Conservation (phyloP, 2,113 vertebrate genomes). For the Chionomys nivalis region DNA sequence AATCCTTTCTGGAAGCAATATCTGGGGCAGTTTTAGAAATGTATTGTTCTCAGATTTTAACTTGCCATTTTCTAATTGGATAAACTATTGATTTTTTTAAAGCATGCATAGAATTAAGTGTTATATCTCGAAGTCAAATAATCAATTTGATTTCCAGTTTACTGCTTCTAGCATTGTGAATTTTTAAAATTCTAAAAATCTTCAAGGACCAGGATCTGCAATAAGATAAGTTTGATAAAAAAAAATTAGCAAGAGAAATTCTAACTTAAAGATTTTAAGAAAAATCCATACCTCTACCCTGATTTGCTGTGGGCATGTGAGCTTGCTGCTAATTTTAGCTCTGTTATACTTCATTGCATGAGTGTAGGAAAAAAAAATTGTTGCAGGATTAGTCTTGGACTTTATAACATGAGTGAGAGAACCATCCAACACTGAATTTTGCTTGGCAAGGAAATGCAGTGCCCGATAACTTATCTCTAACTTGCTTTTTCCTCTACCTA, state of each 20-base stretch:
- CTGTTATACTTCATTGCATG: too few relatives aligned
- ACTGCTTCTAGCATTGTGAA: neutral
- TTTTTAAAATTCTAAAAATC: conserved; percentile 6
- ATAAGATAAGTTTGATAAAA: neutral
- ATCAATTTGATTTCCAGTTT: neutral
- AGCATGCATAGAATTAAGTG: neutral
- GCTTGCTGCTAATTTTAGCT: neutral
- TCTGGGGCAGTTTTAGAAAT: neutral
- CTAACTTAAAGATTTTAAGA: neutral
- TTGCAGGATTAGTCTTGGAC: neutral
- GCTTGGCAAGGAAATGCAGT: neutral
- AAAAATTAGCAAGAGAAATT: neutral
- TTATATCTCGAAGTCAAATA: neutral
- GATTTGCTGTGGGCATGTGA: neutral
- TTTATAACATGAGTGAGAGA: neutral
- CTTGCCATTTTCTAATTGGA: neutral
- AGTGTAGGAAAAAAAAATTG: neutral
- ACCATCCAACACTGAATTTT: neutral
- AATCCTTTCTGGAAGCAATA: neutral
- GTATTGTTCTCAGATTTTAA: neutral
- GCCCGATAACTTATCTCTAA: neutral
- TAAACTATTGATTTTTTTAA: neutral
- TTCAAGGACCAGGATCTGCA: neutral
- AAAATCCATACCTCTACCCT: neutral
- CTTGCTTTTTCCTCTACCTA: neutral